Evolutionary conservation across 1,140 invertebrate genomes (phyloP), one percentile per base, ranked within the genome.

Genomic region (Aphaenogaster floridana): DNA sequence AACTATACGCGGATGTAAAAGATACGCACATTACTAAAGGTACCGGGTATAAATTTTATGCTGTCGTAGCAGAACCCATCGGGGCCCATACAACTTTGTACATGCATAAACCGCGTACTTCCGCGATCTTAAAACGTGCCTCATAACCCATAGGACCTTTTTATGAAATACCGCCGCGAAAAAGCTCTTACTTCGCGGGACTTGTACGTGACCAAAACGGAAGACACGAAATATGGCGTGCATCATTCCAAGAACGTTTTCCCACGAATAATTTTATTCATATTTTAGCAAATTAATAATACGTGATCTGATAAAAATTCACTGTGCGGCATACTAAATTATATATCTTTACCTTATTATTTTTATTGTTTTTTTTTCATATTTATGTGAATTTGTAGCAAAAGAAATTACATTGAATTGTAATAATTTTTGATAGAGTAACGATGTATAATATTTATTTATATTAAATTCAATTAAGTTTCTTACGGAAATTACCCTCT

Each of bases 21-120:
- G 64, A 86, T 76, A 85, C 80, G 89, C 80, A 76, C 71, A 88
- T 91, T 90, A 86, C 74, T 36, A 57, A 48, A 69, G 77, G 77
- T 78, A 85, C 66, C 57, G 79, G 63, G 59, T 77, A 87, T 90
- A 90, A 90, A 90, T 90, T 90, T 90, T 86, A 88, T 77, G 89
- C 89, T 80, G 86, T 80, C 88, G 80, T 89, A 80, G 86, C 76
- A 66, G 39, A 57, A 90, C 54, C 86, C 72, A 74, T 88, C 57
- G 86, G 48, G 64, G 57, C 50, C 61, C 50, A 54, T 74, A 81
- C 86, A 88, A 80, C 88, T 89, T 88, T 85, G 80, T 85, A 77
- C 80, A 69, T 48, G 86, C 80, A 76, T 80, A 85, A 88, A 88
- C 69, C 54, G 66, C 50, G 59, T 68, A 63, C 78, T 89, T 83